These are phyloP conservation scores for Dexiosoma caninum DNA, from an alignment of 2,888 invertebrate species.

Conservation along the genomic window DNA sequence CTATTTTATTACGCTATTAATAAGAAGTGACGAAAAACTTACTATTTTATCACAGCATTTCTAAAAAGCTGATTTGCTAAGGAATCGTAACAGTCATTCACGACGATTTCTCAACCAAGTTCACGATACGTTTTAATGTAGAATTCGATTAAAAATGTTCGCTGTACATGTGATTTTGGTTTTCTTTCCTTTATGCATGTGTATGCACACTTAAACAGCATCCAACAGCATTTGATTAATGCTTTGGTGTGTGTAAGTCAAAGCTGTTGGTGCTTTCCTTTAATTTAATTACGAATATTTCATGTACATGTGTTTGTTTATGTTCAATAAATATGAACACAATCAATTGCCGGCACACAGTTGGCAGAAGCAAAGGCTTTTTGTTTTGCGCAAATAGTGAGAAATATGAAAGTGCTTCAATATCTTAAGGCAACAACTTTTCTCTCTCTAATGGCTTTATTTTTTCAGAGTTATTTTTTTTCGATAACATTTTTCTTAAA, in stretches of 20 bases:
- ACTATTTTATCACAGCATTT: no score
- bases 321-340: neutral
- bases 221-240: conserved; percentile 19
- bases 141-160: neutral
- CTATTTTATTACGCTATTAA: no score
- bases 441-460: no score
- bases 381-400: neutral
- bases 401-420: no score
- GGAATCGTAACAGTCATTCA: no score
- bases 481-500: no score
- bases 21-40: no score
- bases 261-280: conserved; percentile 53
- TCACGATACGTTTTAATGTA: no score
- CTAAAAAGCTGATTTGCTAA: no score
- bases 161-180: neutral
- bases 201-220: neutral
- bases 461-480: no score
- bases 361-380: neutral
- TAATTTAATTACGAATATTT: conserved; percentile 57
- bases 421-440: no score
- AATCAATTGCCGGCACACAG: neutral
- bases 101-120: no score
- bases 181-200: neutral
- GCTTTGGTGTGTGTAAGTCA: neutral
- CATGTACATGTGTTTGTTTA: conserved; percentile 17